Evolutionary conservation across 2,888 invertebrate genomes (phyloP), one percentile per base, ranked within the genome.

Genomic region (Cheilosia vulpina): DNA sequence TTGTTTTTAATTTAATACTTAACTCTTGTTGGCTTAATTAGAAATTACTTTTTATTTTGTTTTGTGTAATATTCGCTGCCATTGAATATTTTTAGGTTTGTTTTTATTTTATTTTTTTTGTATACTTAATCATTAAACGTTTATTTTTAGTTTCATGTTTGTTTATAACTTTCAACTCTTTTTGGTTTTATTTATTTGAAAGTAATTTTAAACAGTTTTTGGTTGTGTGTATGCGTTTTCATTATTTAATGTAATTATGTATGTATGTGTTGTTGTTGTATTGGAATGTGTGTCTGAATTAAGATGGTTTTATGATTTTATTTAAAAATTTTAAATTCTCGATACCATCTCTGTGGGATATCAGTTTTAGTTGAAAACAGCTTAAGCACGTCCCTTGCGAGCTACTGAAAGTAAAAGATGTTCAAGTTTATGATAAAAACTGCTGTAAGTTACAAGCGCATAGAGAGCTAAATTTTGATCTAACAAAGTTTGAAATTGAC

Each of bases 371-470:
- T 89, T 77, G 72, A 68, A 72, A 78, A 78, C 76, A 83, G 89
- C 87, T 91, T 92, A 92, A 88, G 91, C 92, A 75, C 92, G 92
- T 87, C 91, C 92, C 89, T 92, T 92, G 88, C 92, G 92, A 87
- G 90, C 90, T 87, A 89, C 92, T 92, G 88, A 7, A 89, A 89
- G 71, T 62, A 65, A 55, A 31, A 81, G 38, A 38, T 38, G 13
- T 38, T 13, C 38, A 38, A 9, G 1, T 13, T 13, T 13, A 38
- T 38, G 4, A 38, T 38, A 38, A 38, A 38, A 4, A 0, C 11
- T 3, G 38, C 4, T 38, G 13, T 38, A 2, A 13, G 38, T 4
- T 38, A 4, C 11, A 38, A 38, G 13, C 13, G 11, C 38, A 1
- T 11, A 38, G 1, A 13, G 3, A 38, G 11, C 0, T 2, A 11